Conservation (phyloP, 2,797 vertebrate species). For the Accipiter badius region DNA sequence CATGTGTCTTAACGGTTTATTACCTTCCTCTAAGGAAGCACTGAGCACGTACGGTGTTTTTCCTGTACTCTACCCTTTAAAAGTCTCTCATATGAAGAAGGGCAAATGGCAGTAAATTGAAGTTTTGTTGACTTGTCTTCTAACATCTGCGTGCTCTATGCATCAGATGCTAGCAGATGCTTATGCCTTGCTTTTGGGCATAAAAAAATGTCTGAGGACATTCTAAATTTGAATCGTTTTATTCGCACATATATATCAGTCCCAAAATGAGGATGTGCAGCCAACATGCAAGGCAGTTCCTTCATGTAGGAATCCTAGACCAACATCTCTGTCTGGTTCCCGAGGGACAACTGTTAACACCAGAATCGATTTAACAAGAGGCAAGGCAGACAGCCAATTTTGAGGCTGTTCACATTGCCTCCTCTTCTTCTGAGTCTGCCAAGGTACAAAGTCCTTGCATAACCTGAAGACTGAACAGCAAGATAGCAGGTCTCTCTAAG, state of each 20-base stretch:
- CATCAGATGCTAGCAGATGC: not conserved
- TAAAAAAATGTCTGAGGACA: not conserved
- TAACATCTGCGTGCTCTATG: not conserved
- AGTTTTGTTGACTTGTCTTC: not conserved
- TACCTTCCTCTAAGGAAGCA: not conserved
- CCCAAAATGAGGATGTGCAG: not conserved
- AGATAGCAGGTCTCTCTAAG: not conserved
- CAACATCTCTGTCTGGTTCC: slow-evolving; percentile 48
- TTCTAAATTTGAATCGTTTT: slow-evolving; percentile 15
- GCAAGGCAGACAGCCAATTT: slow-evolving; percentile 44
- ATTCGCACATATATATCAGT: not conserved
- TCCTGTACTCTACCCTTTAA: not conserved
- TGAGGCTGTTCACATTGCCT: slow-evolving; percentile 34
- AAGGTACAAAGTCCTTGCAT: slow-evolving; percentile 51
- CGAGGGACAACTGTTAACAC: not conserved
- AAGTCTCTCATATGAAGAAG: not conserved
- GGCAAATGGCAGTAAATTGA: not conserved
- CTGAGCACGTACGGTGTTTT: not conserved
- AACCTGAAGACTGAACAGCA: not conserved
- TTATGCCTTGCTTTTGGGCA: not conserved
- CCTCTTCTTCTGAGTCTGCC: slow-evolving; percentile 35
- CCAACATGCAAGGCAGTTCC: slow-evolving; percentile 3
- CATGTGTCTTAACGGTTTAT: not conserved
- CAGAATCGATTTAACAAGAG: slow-evolving; percentile 6
- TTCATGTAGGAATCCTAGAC: not conserved